Percentiles rank a stretch among this genome's conserved stretches.
These are phyloP conservation scores for Holcopasites calliopsidis DNA, from an alignment of 1,140 invertebrate genomes.

Conservation along the genomic window DNA sequence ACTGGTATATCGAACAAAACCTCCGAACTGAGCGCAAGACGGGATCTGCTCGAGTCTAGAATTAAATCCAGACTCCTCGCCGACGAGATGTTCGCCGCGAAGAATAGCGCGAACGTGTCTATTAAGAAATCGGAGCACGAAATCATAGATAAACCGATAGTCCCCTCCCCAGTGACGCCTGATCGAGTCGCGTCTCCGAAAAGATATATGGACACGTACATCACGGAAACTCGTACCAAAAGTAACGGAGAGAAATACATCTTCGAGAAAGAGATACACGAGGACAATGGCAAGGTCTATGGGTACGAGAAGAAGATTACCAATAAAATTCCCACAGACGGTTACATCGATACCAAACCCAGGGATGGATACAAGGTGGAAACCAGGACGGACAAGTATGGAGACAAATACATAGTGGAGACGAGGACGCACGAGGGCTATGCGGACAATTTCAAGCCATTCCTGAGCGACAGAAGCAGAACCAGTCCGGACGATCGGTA, in stretches of 20 bases:
- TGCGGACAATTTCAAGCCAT: constrained; percentile 69
- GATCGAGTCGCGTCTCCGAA: constrained; percentile 72
- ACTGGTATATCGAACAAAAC: constrained; percentile 70
- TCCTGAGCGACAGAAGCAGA: constrained; percentile 68
- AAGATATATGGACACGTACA: constrained; percentile 76
- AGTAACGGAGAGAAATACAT: constrained; percentile 77
- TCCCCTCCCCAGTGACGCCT: constrained; percentile 75
- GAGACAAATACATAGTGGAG: constrained; percentile 81
- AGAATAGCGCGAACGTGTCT: constrained; percentile 64
- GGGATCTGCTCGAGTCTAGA: constrained; percentile 87
- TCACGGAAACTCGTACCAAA: constrained; percentile 75
- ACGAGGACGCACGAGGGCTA: constrained; percentile 75
- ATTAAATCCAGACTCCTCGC: constrained; percentile 82
- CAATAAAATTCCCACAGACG: constrained; percentile 71
- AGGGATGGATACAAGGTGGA: constrained; percentile 80
- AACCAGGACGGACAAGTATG: constrained; percentile 79
- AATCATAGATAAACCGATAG: constrained; percentile 77
- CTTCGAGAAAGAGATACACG: constrained; percentile 76
- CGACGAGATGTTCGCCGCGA: constrained; percentile 73
- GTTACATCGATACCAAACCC: constrained; percentile 62
- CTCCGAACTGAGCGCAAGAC: constrained; percentile 84
- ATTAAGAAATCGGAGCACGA: constrained; percentile 74
- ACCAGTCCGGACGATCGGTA: constrained; percentile 68
- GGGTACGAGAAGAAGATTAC: constrained; percentile 77
- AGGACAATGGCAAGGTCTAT: constrained; percentile 75